phyloP scores from a whole-genome alignment of 1,140 invertebrate species.

The Diorhabda elongata region DNA sequence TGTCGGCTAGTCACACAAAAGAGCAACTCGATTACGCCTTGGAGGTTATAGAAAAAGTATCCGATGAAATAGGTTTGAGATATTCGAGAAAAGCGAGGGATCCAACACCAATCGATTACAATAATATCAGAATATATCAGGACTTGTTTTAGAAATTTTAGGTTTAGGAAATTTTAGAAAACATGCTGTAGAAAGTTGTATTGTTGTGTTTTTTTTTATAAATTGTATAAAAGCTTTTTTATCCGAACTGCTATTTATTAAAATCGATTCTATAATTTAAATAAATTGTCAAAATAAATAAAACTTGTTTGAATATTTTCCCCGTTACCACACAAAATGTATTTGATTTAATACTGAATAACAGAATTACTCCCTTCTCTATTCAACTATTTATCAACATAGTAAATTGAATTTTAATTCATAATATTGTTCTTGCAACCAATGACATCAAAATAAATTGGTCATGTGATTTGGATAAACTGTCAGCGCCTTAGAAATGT shows the following conservation, averaged over 20 bases:
- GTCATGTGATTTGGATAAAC: too few species aligned
- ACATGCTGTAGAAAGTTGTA: neutral
- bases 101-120: constrained; percentile 57
- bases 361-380: too few species aligned
- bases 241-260: neutral
- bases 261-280: neutral
- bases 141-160: constrained; percentile 8
- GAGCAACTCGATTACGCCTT: constrained; percentile 90
- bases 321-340: too few species aligned
- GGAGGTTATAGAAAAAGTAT: constrained; percentile 65
- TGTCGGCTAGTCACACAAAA: constrained; percentile 94
- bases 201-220: neutral
- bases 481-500: too few species aligned
- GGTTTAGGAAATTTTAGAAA: neutral
- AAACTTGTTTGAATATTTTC: too few species aligned
- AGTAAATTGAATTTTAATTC: too few species aligned
- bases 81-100: constrained; percentile 65
- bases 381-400: too few species aligned
- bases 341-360: too few species aligned
- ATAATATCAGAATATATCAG: constrained; percentile 38
- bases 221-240: neutral
- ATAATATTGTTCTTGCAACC: too few species aligned
- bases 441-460: too few species aligned
- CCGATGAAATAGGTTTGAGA: constrained; percentile 65
- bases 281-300: too few species aligned